Base-by-base conservation (phyloP, 2,888 invertebrate species). In the Cerastoderma edule region DNA sequence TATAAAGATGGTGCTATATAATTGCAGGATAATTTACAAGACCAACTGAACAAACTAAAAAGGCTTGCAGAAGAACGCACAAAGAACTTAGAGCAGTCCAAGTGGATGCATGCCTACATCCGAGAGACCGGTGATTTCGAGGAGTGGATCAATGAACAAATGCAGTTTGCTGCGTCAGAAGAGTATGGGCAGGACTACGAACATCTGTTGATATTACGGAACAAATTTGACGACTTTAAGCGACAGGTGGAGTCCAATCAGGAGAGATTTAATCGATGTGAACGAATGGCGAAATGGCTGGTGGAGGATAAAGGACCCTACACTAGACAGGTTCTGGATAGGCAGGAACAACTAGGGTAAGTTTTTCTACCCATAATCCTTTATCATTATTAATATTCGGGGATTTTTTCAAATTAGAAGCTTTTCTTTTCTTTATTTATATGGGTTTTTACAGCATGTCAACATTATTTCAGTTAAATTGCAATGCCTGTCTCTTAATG, bases 171-270 rank as follows among this genome's bases (percentile, higher is more conserved):
- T 0, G 96, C 97, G 19, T 97, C 97, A 24, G 99, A 99, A 93
- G 99, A 99, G 93, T 99, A 99, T 91, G 99, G 99, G 0, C 95
- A 96, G 75, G 99, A 99, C 91, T 97, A 98, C 24, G 99, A 99
- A 90, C 99, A 99, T 97, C 78, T 91, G n/a, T 80, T 87, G 85
- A 95, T 97, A 19, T 93, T 99, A 56, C 97, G 97, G 89, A 94
- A 94, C 86, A 94, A 97, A 87, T 99, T 99, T 92, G 98, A 98
- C 88, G 96, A 96, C 85, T 98, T 98, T 94, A 95, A 96, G 4
- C 96, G 90, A 33, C 95, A 96, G 80, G 93, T 99, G 48, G 92
- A 95, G 89, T 97, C 97, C 0, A 97, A 97, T 89, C 97, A 98
- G 89, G 96, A 96, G 33, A 95, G 98, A 69, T 96, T 98, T 27